Evolutionary conservation across 1,140 invertebrate species (phyloP).

Genomic region (Notospermus geniculatus): DNA sequence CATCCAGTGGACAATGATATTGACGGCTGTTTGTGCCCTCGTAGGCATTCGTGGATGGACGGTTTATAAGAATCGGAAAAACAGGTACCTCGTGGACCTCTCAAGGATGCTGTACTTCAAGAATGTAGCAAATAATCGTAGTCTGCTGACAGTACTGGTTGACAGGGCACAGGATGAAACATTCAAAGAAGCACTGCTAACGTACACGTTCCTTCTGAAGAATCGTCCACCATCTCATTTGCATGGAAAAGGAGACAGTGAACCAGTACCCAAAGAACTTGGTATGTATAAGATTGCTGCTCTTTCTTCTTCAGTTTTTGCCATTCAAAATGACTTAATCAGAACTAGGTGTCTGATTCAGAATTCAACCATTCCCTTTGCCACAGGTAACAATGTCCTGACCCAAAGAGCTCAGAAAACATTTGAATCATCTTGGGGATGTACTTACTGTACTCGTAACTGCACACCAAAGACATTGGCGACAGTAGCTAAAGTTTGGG

Average conservation of each 20-base stretch:
- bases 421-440: too few relatives aligned
- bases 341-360: too few relatives aligned
- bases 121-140: conserved; percentile 50
- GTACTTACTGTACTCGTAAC: too few relatives aligned
- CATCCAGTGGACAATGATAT: conserved; percentile 31
- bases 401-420: too few relatives aligned
- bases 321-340: too few relatives aligned
- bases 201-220: conserved; percentile 45
- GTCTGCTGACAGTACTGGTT: conserved; percentile 45
- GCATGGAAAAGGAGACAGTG: conserved; percentile 12
- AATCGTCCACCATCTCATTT: conserved; percentile 26
- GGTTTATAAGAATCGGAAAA: conserved; percentile 39
- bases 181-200: conserved; percentile 48
- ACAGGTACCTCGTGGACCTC: conserved; percentile 43
- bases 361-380: too few relatives aligned
- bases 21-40: conserved; percentile 27
- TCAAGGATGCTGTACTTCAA: conserved; percentile 48
- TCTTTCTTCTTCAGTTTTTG: neutral
- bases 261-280: conserved; percentile 29
- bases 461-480: too few relatives aligned
- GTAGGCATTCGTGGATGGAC: conserved; percentile 28
- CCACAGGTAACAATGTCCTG: too few relatives aligned
- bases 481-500: too few relatives aligned
- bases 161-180: conserved; percentile 52
- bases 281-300: conserved; percentile 20